These are phyloP conservation scores for Anas platyrhynchos DNA, from an alignment of 2,113 vertebrate species.

Conservation along the genomic window DNA sequence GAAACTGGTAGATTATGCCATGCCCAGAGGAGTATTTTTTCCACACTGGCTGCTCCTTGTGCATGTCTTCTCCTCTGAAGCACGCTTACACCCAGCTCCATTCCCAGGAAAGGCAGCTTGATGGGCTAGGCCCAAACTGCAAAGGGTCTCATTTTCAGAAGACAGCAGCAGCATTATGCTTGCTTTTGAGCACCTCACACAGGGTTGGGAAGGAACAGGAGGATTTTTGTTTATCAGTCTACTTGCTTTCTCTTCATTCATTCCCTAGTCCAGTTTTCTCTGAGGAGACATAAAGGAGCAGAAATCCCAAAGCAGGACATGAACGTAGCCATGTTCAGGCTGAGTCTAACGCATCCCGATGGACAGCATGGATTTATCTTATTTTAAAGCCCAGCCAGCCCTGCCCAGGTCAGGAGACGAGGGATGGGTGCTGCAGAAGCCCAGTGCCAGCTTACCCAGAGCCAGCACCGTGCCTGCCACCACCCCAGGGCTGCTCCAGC, in stretches of 20 bases:
- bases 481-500: not conserved
- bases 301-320: not conserved
- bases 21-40: not conserved
- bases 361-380: not conserved
- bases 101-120: not conserved
- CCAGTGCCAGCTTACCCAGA: not conserved
- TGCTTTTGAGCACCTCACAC: not conserved
- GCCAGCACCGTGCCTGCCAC: rapidly evolving
- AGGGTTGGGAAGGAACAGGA: rapidly evolving
- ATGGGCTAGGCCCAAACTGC: not conserved
- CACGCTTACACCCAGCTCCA: not conserved
- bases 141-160: not conserved
- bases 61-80: rapidly evolving
- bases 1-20: not conserved
- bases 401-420: rapidly evolving
- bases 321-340: not conserved
- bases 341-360: not conserved
- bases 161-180: not conserved
- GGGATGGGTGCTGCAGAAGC: rapidly evolving
- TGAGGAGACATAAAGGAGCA: too few species aligned
- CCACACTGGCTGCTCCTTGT: rapidly evolving
- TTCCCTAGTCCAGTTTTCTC: not conserved
- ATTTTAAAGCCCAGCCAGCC: not conserved
- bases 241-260: not conserved
- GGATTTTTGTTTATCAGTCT: not conserved